A percentile compares a stretch with the other conserved stretches of the same genome.
These are phyloP conservation scores for Eurytemora carolleeae DNA, from an alignment of 1,140 invertebrate genomes.

Conservation along the genomic window DNA sequence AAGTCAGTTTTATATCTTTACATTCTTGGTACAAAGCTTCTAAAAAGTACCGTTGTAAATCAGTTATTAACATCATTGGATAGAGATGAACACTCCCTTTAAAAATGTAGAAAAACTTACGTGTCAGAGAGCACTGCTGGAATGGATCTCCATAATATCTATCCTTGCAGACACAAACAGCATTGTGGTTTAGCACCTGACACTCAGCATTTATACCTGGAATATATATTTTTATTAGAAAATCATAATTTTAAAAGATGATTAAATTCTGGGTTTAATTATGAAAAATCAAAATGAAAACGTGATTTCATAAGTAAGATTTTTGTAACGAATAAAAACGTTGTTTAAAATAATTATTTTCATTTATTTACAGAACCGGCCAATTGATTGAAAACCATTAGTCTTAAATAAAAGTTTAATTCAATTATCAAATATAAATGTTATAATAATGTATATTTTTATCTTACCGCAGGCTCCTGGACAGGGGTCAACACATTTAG, in stretches of 20 bases:
- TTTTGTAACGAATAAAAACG: conserved; percentile 48
- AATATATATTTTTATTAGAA: too few species aligned
- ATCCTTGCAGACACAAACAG: conserved; percentile 23
- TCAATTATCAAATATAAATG: too few species aligned
- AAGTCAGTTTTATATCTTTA: conserved; percentile 22
- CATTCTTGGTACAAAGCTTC: conserved; percentile 21
- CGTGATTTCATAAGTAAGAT: conserved; percentile 55
- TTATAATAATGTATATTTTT: too few species aligned
- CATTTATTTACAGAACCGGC: conserved; percentile 48
- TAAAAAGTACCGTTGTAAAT: too few species aligned
- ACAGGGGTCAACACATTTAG: conserved; percentile 28
- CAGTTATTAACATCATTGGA: conserved; percentile 21
- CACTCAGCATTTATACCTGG: conserved; percentile 42
- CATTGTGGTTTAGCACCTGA: conserved; percentile 31
- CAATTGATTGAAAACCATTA: conserved; percentile 50
- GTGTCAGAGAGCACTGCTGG: conserved; percentile 21
- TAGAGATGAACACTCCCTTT: conserved; percentile 33
- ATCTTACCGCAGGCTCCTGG: conserved; percentile 19
- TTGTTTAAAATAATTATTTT: conserved; percentile 59
- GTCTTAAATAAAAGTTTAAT: too few species aligned
- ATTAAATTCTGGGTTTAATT: too few species aligned
- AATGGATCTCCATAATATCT: conserved; percentile 23
- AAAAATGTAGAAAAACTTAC: too few species aligned
- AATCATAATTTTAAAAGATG: conserved; percentile 20
- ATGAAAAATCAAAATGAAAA: too few species aligned